A percentile compares a stretch with the other conserved stretches of the same genome.
Conservation (phyloP, 2,797 vertebrate species). For the Macropus fuliginosus region DNA sequence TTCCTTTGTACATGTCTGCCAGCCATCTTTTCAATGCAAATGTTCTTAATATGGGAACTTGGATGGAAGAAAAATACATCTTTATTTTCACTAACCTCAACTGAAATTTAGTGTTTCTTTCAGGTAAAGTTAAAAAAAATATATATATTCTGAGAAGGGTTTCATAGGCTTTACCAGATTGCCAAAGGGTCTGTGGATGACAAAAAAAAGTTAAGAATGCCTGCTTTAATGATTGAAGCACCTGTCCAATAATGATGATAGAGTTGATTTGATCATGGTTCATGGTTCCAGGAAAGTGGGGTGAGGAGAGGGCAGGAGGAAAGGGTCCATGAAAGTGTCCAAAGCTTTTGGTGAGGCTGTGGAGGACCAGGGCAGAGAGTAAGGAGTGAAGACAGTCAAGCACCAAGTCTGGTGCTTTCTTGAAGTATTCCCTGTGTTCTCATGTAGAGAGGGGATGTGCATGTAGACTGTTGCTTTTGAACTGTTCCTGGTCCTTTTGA, state of each 20-base stretch:
- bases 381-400: background rate
- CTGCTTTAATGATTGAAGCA: background rate
- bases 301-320: background rate
- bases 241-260: background rate
- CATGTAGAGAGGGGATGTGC: background rate
- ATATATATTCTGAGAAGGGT: background rate
- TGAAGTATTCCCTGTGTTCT: background rate
- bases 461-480: background rate
- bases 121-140: background rate
- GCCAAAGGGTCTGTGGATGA: background rate
- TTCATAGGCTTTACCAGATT: background rate
- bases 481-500: background rate
- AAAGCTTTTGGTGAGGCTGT: background rate
- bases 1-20: background rate
- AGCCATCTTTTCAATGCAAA: background rate
- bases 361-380: background rate
- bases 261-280: background rate
- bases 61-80: background rate
- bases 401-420: background rate
- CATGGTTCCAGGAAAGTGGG: background rate
- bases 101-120: background rate
- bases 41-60: background rate
- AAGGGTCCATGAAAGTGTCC: background rate
- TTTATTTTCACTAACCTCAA: background rate
- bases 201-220: background rate